Conservation (phyloP, 2,113 vertebrate species). For the Petroica traversi region DNA sequence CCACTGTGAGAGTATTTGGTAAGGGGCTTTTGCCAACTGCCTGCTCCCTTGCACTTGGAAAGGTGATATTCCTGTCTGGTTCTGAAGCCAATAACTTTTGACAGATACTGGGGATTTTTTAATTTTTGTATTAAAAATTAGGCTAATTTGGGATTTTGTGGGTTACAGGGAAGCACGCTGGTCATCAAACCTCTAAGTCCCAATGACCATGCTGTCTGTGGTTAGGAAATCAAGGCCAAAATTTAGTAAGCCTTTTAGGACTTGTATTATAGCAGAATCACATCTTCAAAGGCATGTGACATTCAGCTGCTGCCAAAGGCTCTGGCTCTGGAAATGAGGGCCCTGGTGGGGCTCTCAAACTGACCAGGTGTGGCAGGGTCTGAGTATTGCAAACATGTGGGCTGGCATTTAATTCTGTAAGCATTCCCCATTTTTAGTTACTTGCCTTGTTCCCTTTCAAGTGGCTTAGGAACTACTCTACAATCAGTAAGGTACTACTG, state of each 20-base stretch:
- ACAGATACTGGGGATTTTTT: rapidly evolving
- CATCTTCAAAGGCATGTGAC: neutral
- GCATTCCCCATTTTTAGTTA: neutral
- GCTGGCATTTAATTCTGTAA: neutral
- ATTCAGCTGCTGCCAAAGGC: neutral
- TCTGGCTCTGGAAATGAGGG: neutral
- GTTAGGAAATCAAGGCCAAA: neutral
- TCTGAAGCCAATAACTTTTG: neutral
- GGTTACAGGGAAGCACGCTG: neutral
- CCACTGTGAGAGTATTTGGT: slow-evolving; percentile 60
- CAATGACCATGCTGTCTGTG: neutral
- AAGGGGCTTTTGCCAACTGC: neutral
- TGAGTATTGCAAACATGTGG: rapidly evolving
- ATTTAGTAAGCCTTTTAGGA: neutral
- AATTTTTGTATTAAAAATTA: no score
- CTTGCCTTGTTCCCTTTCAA: neutral
- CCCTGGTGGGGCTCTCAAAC: neutral
- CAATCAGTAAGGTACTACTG: neutral
- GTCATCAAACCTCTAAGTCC: neutral
- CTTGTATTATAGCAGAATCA: neutral
- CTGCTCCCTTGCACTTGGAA: neutral
- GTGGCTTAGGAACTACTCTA: neutral
- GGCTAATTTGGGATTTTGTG: neutral
- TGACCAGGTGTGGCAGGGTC: neutral
- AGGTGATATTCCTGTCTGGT: neutral